phyloP scores from a whole-genome alignment of 2,797 vertebrate species.

The Chelmon rostratus region DNA sequence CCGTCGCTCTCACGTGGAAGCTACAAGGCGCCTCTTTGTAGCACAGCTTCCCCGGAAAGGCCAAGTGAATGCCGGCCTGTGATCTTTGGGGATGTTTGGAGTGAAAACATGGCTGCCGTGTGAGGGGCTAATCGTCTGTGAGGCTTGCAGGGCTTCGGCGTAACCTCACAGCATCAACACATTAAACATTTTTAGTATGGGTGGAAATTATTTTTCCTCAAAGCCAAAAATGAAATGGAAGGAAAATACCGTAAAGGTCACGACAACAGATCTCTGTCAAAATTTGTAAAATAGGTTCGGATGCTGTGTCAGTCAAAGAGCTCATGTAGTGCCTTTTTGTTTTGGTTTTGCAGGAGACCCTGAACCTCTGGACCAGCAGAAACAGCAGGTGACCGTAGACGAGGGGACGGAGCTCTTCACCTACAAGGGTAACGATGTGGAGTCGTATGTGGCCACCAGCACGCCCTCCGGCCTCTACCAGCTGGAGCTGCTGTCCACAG shows the following conservation, averaged over 20 bases:
- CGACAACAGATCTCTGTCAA: conserved; percentile 4
- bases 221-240: conserved; percentile 40
- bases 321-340: conserved; percentile 56
- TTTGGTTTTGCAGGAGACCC: conserved; percentile 88
- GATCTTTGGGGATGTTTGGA: conserved; percentile 84
- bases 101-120: conserved; percentile 80
- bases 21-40: conserved; percentile 83
- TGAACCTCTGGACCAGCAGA: conserved; percentile 95
- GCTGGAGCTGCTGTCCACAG: conserved; percentile 95
- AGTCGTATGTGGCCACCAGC: conserved; percentile 92
- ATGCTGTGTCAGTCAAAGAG: conserved; percentile 13
- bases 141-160: conserved; percentile 52
- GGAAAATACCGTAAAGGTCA: conserved; percentile 45
- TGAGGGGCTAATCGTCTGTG: conserved; percentile 70
- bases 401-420: conserved; percentile 93
- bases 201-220: conserved; percentile 63
- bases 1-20: conserved; percentile 62
- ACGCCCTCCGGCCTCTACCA: conserved; percentile 96
- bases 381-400: conserved; percentile 90
- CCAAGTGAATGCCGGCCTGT: conserved; percentile 76
- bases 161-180: conserved; percentile 69
- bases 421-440: conserved; percentile 98
- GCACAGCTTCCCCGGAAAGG: conserved; percentile 61
- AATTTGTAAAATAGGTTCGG: conserved; percentile 13
- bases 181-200: conserved; percentile 51